Percentiles rank a stretch among this genome's conserved stretches.
Conservation (phyloP, 2,888 invertebrate genomes). For the Parascotia fuliginaria region DNA sequence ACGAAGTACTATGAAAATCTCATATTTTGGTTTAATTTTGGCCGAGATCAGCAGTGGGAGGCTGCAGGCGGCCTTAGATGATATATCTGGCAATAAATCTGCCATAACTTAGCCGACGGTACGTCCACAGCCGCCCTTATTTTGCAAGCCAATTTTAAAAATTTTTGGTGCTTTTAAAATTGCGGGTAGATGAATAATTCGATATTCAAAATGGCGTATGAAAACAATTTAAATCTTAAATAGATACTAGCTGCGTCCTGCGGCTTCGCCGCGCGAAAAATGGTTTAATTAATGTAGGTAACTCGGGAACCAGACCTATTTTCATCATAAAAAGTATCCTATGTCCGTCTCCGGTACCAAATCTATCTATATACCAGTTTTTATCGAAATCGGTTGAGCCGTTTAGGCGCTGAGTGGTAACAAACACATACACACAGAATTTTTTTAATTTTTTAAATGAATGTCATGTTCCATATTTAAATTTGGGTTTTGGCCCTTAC, state of each 20-base stretch:
- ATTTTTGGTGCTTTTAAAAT: slow-evolving; percentile 35
- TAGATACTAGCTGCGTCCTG: no score
- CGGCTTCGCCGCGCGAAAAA: no score
- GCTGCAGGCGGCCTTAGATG: slow-evolving; percentile 60
- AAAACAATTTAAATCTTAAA: no score
- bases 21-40: slow-evolving; percentile 36
- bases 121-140: slow-evolving; percentile 31
- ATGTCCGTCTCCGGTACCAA: no score
- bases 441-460: no score
- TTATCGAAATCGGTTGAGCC: no score
- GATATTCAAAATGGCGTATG: neutral
- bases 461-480: slow-evolving; percentile 4
- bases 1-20: slow-evolving; percentile 20
- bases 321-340: no score
- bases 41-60: slow-evolving; percentile 16
- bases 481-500: neutral
- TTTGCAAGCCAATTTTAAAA: slow-evolving; percentile 40
- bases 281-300: no score
- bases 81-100: slow-evolving; percentile 78
- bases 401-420: no score
- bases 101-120: slow-evolving; percentile 53
- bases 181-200: slow-evolving; percentile 10
- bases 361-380: no score
- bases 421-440: no score
- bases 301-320: no score